Evolutionary conservation across 2,797 vertebrate species (phyloP), one percentile per base, ranked within the genome.

Genomic region (Eptatretus atami): DNA sequence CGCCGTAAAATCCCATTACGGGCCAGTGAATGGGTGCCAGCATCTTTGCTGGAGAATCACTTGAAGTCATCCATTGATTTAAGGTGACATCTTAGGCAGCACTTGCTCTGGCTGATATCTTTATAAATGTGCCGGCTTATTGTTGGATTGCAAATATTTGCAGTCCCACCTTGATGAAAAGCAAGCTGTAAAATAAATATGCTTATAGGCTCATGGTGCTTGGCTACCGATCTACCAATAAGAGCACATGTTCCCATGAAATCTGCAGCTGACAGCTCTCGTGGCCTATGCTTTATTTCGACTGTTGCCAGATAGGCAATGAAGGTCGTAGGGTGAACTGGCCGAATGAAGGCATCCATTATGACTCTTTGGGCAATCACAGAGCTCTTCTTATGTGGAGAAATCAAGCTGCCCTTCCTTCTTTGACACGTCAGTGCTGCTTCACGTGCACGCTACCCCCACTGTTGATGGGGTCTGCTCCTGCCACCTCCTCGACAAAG

Each of bases 101-200:
- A 44, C 31, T 44, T 44, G 31, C n/a, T 12, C 57, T 12, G 25
- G 57, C n/a, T 61, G 57, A 61, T 61, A 25, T 61, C 57, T 61
- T 12, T 12, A 61, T 61, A 61, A 61, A 61, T 61, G 57, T n/a
- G 15, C 57, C 57, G 25, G n/a, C 25, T n/a, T n/a, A n/a, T 61
- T 25, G 12, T 25, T n/a, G 57, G 25, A 61, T n/a, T 61, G 57
- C 57, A 61, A n/a, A 61, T 61, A n/a, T 61, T 61, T n/a, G 57
- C 57, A 61, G 25, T n/a, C 57, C n/a, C n/a, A 25, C 12, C 25
- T n/a, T 12, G 57, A n/a, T n/a, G 57, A 10, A 61, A 61, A 61
- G 25, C n/a, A 60, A 60, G 55, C 55, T 60, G 55, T 60, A 60
- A 60, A 60, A n/a, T n/a, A n/a, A n/a, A n/a, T 60, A 61, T 61